Base-by-base conservation (phyloP, 2,113 vertebrate species). In the Sinocyclocheilus anshuiensis region DNA sequence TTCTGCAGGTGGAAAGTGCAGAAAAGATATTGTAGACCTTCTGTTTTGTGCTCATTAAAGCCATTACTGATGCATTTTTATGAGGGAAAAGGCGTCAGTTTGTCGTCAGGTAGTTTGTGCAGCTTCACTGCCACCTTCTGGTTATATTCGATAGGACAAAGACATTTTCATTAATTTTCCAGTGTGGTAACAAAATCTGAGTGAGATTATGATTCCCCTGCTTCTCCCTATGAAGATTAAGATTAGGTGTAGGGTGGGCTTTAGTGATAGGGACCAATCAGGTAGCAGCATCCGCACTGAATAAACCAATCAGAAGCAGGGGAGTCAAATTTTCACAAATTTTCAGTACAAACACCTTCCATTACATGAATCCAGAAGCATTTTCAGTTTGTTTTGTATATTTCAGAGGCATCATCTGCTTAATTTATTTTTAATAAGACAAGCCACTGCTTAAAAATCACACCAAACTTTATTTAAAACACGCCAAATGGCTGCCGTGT, bases 381-480 rank as follows among this genome's bases (percentile, higher is more conserved):
- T 36, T 36, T 36, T 36, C 36, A 36, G 36, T 36, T 36, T 36
- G 36, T 36, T 36, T 36, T 4, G 36, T 36, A 36, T 36, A 0
- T 5, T 36, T 36, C 36, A 36, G 36, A 36, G 36, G 5, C 36
- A 36, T 36, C 39, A 39, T 39, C 39, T 39, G 39, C 45, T 48
- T 8, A 48, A 55, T 16, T 55, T 18, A 55, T 55, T 12, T 72
- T 4, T 42, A 45, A 29, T 7, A 72, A 29, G 22, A 57, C 16
- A 63, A 85, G 18, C 20, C 11, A 61, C 6, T 2, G 11, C 6
- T 48, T 2, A 29, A 18, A 48, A 48, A 48, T 22, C 16, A 67
- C 74, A 78, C 48, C n/a, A 42, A 78, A 39, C 61, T 80, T 72
- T 57, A 80, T 72, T 80, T 55, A 61, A 72, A 80, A 71, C 72